Base-by-base conservation (phyloP, 2,113 vertebrate species). In the Chaenogobius annularis region DNA sequence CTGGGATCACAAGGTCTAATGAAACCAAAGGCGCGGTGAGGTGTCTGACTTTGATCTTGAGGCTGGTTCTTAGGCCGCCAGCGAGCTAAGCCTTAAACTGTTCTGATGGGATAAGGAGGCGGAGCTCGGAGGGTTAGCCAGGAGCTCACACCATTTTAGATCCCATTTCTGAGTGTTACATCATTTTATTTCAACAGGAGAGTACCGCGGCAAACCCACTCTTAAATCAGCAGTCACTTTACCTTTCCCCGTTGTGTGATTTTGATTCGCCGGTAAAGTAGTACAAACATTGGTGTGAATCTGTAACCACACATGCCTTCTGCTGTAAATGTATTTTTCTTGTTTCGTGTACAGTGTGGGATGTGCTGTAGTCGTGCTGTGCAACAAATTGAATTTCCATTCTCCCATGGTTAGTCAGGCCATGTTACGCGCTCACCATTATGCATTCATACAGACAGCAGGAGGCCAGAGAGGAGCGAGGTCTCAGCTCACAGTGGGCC, bases 161-260 rank as follows among this genome's bases (percentile, higher is more conserved):
- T 85, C 69, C 75, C 7, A 66, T 92, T 90, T 90, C 90, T 86
- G 69, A 86, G 77, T 44, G 15, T 92, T 90, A 82, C 85, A 89
- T 90, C 85, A 90, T 75, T 69, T 82, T 71, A 81, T 81, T 81
- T 66, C 56, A 66, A 59, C 44, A 44, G 77, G 68, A 83, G 73
- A 75, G 35, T 66, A 74, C 63, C 85, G 80, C 80, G 86, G 54
- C 68, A 68, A 70, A 44, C 75, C 65, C 31, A 69, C 17, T 73
- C 86, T 87, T 80, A 75, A 69, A 66, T 58, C 78, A 72, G 52
- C 40, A 73, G 75, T 82, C 70, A 11, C 56, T 35, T 67, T 17
- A 20, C 40, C 31, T 37, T 35, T 35, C 26, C 55, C 46, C 58
- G 52, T 23, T 15, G 66, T 37, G 46, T 68, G 46, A 69, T 74